These are phyloP conservation scores for Apeira syringaria DNA, from an alignment of 2,888 invertebrate genomes.

Conservation along the genomic window DNA sequence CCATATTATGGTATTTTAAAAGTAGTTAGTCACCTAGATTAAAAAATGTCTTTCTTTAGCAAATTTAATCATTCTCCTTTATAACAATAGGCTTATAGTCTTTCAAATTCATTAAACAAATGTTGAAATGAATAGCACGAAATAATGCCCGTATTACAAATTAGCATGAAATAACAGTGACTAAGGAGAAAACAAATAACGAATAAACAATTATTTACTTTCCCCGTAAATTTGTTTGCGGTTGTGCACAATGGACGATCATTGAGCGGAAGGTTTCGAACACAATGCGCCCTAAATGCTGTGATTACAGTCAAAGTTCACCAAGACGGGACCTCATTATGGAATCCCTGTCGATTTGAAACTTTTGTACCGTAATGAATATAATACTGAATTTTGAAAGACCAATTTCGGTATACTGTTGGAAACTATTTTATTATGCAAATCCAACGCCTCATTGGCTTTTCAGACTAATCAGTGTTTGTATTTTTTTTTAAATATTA, in stretches of 20 bases:
- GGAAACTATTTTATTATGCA: too few species aligned
- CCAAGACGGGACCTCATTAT: background rate
- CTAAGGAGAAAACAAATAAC: slow-evolving; percentile 9
- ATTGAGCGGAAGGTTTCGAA: slow-evolving; percentile 8
- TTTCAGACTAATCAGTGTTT: too few species aligned
- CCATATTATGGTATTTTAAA: too few species aligned
- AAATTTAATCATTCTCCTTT: too few species aligned
- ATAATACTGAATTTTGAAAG: background rate
- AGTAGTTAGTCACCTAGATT: too few species aligned
- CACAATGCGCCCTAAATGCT: slow-evolving; percentile 16
- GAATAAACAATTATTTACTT: too few species aligned
- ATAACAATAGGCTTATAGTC: too few species aligned
- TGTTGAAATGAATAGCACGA: background rate
- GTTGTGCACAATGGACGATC: slow-evolving; percentile 6
- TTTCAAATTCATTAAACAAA: too few species aligned
- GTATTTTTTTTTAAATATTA: too few species aligned
- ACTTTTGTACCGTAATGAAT: background rate
- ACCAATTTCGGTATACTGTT: too few species aligned
- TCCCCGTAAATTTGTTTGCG: slow-evolving; percentile 5
- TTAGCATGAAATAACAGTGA: slow-evolving; percentile 10
- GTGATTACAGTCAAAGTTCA: slow-evolving; percentile 6
- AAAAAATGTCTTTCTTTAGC: too few species aligned
- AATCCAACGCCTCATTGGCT: too few species aligned
- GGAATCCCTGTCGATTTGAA: background rate
- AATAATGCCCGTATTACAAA: slow-evolving; percentile 1